Evolutionary conservation across 2,113 vertebrate species (phyloP), one percentile per base, ranked within the genome.

Genomic region (Choloepus hoffmanni): DNA sequence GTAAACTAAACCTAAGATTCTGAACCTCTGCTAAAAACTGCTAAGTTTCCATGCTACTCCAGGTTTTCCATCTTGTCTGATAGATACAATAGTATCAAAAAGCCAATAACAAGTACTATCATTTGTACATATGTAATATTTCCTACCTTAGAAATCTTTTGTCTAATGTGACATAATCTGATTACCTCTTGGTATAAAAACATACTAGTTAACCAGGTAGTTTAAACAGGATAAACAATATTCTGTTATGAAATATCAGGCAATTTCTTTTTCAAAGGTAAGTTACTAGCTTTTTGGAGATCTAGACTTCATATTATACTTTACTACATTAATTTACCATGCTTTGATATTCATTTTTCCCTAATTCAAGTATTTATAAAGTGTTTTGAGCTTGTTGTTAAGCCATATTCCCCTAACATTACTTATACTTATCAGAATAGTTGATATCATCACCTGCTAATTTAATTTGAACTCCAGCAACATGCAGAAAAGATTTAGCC

Each of bases 391-490:
- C 40, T 50, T 74, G 28, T 50, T 68, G 33, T 62, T 67, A 86
- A 96, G 63, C 18, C 53, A 84, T 83, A 87, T 89, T 10, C 13
- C 36, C n/a, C 36, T 65, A 95, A 85, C 16, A 26, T 72, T 89
- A 72, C 28, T 92, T 19, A 55, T 9, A 14, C 84, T 68, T 77
- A 18, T 60, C 77, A 82, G 10, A 88, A n/a, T 1, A 78, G 50
- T 43, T 73, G 28, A 60, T 81, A 26, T 19, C 68, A 89, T 62
- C 36, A 82, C 30, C 7, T 60, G 60, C 81, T 14, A 73, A 50
- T 87, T 72, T 92, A 67, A 81, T 83, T 78, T 40, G 7, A 96
- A 50, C 50, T 96, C 83, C 21, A 87, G 43, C 50, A 68, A 79
- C 19, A 83, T 3, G 63, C 33, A 90, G n/a, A 36, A 73, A 93